phyloP scores from a whole-genome alignment of 2,888 invertebrate species.

The Eumacrocentrus americanus region DNA sequence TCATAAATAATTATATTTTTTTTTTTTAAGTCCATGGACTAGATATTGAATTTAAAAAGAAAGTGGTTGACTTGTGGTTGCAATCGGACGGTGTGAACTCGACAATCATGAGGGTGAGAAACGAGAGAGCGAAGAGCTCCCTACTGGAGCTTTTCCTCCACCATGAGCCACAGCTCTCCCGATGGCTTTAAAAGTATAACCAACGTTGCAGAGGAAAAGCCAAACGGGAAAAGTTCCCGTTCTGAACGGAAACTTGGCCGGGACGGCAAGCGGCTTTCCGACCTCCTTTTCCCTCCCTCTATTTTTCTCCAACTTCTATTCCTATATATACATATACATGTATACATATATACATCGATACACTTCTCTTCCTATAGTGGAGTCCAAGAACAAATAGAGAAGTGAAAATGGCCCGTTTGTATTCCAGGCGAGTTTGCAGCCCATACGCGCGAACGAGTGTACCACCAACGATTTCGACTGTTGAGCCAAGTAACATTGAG shows the following conservation, averaged over 20 bases:
- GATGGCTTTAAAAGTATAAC: constrained; percentile 44
- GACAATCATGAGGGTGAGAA: constrained; percentile 8
- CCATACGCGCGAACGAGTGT: constrained; percentile 34
- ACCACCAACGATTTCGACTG: background rate
- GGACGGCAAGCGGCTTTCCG: constrained; percentile 26
- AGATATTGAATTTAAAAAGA: background rate
- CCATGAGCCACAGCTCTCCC: constrained; percentile 25
- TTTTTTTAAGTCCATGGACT: background rate
- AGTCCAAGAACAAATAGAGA: constrained; percentile 41
- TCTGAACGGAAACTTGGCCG: constrained; percentile 25
- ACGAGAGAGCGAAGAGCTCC: constrained; percentile 10
- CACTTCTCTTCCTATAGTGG: background rate
- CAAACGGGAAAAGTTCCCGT: constrained; percentile 41
- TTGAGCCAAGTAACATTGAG: background rate
- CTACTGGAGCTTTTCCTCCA: constrained; percentile 7
- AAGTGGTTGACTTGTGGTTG: constrained; percentile 12
- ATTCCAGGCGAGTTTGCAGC: constrained; percentile 42
- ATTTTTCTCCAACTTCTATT: constrained; percentile 2
- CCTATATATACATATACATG: constrained; percentile 3
- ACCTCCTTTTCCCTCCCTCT: too few relatives aligned
- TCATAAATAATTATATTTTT: background rate
- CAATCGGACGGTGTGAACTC: constrained; percentile 18
- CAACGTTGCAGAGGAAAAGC: constrained; percentile 30
- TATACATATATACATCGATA: background rate
- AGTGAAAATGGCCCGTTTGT: constrained; percentile 43